phyloP scores from a whole-genome alignment of 2,797 vertebrate species.

The Peromyscus eremicus region DNA sequence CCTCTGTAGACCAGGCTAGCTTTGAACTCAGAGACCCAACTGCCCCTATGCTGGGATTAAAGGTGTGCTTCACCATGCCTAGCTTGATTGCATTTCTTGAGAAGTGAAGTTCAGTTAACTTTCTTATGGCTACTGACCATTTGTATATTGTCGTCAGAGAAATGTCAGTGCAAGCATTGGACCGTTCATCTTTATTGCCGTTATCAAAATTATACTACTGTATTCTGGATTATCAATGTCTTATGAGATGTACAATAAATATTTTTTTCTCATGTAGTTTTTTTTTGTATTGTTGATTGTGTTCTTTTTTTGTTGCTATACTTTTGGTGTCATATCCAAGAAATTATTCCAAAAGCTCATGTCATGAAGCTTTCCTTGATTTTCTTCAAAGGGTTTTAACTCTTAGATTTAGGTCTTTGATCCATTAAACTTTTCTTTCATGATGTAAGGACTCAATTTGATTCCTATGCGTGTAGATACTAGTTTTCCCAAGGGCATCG shows the following conservation, averaged over 20 bases:
- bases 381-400: slow-evolving; percentile 36
- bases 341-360: slow-evolving; percentile 2
- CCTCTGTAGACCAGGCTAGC: neutral
- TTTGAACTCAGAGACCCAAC: neutral
- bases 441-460: neutral
- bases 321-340: slow-evolving; percentile 23
- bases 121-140: neutral
- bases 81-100: neutral
- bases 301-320: neutral
- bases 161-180: neutral
- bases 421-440: slow-evolving; percentile 23
- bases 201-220: neutral
- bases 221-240: neutral
- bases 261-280: neutral
- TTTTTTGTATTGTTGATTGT: neutral
- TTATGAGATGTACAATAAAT: neutral
- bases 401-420: neutral
- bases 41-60: neutral
- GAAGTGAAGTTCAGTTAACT: neutral
- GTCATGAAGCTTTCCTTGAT: neutral
- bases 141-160: neutral
- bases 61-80: neutral
- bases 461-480: slow-evolving; percentile 25
- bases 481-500: neutral
- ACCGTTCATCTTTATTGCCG: neutral